A percentile compares a stretch with the other conserved stretches of the same genome.
These are phyloP conservation scores for Axinella damicornis DNA, from an alignment of 37 sponge, comb jelly and placozoan genomes.

Conservation along the genomic window DNA sequence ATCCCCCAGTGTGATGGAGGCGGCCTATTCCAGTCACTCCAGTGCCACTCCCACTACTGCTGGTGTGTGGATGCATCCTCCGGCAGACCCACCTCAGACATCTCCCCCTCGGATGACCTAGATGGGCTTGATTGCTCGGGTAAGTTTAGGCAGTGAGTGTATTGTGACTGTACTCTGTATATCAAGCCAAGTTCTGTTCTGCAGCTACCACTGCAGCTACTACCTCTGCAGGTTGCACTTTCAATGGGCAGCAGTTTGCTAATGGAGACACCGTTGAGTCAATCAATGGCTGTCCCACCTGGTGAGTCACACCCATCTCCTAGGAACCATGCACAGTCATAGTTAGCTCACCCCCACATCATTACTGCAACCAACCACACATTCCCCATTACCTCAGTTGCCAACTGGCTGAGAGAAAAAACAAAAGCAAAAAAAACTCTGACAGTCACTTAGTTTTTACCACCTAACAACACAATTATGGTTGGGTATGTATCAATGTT, in stretches of 20 bases:
- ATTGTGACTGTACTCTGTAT: too few relatives aligned
- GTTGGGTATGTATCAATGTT: too few relatives aligned
- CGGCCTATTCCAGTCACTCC: slow-evolving; percentile 38
- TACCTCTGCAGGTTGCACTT: slow-evolving; percentile 11
- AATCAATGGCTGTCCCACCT: slow-evolving; percentile 24
- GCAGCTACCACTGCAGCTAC: too few relatives aligned
- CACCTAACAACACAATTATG: too few relatives aligned
- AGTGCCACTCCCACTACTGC: slow-evolving; percentile 57
- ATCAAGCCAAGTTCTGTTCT: too few relatives aligned
- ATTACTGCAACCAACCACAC: too few relatives aligned
- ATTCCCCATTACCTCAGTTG: too few relatives aligned
- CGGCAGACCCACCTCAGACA: slow-evolving; percentile 45
- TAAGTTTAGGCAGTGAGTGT: not conserved
- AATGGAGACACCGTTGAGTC: slow-evolving; percentile 1
- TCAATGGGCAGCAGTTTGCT: slow-evolving; percentile 14
- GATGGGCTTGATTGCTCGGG: slow-evolving; percentile 32
- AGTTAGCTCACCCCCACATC: too few relatives aligned
- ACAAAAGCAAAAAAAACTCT: too few relatives aligned
- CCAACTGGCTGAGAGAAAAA: too few relatives aligned
- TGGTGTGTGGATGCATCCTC: slow-evolving; percentile 54
- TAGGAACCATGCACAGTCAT: not conserved
- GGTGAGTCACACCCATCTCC: slow-evolving; percentile 3
- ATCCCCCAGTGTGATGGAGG: slow-evolving; percentile 34
- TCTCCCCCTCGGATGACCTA: not conserved
- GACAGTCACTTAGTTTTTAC: too few relatives aligned